These are phyloP conservation scores for Phalacrocorax brasilianus DNA, from an alignment of 2,113 vertebrate genomes.

Conservation along the genomic window DNA sequence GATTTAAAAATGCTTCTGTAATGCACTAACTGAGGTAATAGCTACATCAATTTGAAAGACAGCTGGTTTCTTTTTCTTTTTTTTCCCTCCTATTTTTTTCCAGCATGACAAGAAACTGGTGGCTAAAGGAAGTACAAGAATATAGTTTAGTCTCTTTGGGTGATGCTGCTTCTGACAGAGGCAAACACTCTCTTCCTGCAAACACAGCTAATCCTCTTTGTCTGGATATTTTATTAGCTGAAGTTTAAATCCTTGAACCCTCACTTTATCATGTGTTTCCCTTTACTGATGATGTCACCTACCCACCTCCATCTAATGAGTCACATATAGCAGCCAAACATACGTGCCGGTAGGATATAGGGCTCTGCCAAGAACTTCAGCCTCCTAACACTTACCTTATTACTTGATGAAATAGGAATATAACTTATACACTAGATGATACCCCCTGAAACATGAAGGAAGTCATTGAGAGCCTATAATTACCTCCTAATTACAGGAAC, in stretches of 20 bases:
- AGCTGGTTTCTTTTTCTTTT: slow-evolving; percentile 28
- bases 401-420: slow-evolving; percentile 7
- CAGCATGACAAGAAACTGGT: slow-evolving; percentile 31
- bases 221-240: slow-evolving; percentile 59
- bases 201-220: slow-evolving; percentile 20
- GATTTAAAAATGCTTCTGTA: slow-evolving; percentile 14
- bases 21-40: slow-evolving; percentile 45
- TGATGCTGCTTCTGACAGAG: slow-evolving; percentile 28
- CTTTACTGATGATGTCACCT: slow-evolving; percentile 39
- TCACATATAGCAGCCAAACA: not conserved
- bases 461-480: not conserved
- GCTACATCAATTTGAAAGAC: slow-evolving; percentile 31
- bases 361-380: not conserved
- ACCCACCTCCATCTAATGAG: slow-evolving; percentile 23
- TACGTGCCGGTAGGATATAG: not conserved
- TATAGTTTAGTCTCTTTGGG: slow-evolving; percentile 10
- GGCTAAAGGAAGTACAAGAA: slow-evolving; percentile 7
- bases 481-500: not conserved
- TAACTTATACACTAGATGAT: not conserved
- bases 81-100: not conserved
- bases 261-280: slow-evolving; percentile 24
- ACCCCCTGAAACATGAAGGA: not conserved
- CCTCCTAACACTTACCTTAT: slow-evolving; percentile 11
- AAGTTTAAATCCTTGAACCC: slow-evolving; percentile 10
- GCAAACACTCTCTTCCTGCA: slow-evolving; percentile 3